Evolutionary conservation across 2,797 vertebrate genomes (phyloP).

Genomic region (Poeciliopsis presidionis): DNA sequence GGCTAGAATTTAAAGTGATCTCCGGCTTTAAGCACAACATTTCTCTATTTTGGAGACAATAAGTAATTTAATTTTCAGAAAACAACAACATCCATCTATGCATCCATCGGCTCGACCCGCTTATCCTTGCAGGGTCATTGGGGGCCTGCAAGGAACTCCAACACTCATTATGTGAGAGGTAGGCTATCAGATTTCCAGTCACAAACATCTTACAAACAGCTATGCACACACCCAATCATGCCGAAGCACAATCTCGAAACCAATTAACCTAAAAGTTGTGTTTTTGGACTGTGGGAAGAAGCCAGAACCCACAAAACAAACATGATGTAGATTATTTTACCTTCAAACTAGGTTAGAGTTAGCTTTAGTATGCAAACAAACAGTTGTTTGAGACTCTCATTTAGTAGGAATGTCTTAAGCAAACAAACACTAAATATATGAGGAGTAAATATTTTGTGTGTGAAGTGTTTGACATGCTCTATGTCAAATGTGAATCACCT

Average conservation of each 20-base stretch:
- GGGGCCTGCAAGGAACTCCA: not conserved
- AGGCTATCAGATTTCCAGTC: not conserved
- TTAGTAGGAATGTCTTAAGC: not conserved
- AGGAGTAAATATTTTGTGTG: not conserved
- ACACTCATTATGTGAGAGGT: not conserved
- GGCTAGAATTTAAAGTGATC: not conserved
- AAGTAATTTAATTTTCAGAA: not conserved
- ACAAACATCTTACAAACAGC: not conserved
- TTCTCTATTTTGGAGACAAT: too few species aligned
- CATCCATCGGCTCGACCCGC: not conserved
- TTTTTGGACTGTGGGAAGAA: not conserved
- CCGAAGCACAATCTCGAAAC: not conserved
- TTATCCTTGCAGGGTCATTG: not conserved
- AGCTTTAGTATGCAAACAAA: not conserved
- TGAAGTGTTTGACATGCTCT: not conserved
- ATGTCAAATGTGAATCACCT: not conserved
- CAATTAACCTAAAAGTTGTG: not conserved
- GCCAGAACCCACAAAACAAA: not conserved
- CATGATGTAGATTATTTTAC: conserved; percentile 12
- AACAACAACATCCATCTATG: not conserved
- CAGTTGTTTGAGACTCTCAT: not conserved
- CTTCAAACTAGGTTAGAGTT: not conserved
- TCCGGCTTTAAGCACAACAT: not conserved
- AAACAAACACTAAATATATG: not conserved
- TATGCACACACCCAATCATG: not conserved